Conservation (phyloP, 2,888 invertebrate genomes). For the Seladonia tumulorum region DNA sequence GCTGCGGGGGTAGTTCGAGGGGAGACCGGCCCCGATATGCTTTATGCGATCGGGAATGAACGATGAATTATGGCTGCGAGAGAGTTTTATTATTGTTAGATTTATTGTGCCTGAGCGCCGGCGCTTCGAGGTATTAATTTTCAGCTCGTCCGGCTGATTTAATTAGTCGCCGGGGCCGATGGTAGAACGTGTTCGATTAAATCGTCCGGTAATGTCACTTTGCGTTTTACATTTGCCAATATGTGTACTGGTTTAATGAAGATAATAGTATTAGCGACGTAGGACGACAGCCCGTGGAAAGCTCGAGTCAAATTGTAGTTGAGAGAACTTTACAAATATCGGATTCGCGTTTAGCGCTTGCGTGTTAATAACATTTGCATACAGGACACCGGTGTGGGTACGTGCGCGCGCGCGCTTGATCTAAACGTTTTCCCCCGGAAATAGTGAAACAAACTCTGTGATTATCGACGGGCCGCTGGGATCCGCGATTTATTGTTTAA, state of each 20-base stretch:
- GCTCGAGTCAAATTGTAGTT: not conserved
- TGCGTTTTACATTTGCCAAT: constrained; percentile 43
- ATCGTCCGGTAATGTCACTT: constrained; percentile 46
- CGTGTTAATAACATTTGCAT: not conserved
- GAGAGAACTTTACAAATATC: constrained; percentile 5
- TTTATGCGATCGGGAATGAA: constrained; percentile 16
- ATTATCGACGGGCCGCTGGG: not conserved
- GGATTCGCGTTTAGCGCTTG: not conserved
- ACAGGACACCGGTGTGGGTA: not conserved
- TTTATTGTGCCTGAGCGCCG: constrained; percentile 13
- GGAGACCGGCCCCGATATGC: not conserved
- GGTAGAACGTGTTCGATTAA: constrained; percentile 48
- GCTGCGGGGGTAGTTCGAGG: not conserved
- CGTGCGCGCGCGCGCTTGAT: not conserved
- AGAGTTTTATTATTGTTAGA: constrained; percentile 26
- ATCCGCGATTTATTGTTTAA: not conserved
- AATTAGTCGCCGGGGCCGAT: constrained; percentile 33
- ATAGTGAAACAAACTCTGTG: not conserved
- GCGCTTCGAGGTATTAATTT: constrained; percentile 20
- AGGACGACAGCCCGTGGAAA: not conserved
- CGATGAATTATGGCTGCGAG: constrained; percentile 28
- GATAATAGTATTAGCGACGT: constrained; percentile 43
- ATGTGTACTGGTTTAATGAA: constrained; percentile 41
- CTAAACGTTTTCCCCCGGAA: not conserved
- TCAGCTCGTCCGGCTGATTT: constrained; percentile 34